phyloP scores from a whole-genome alignment of 2,888 invertebrate genomes.

The Sphaerophoria rueppellii region DNA sequence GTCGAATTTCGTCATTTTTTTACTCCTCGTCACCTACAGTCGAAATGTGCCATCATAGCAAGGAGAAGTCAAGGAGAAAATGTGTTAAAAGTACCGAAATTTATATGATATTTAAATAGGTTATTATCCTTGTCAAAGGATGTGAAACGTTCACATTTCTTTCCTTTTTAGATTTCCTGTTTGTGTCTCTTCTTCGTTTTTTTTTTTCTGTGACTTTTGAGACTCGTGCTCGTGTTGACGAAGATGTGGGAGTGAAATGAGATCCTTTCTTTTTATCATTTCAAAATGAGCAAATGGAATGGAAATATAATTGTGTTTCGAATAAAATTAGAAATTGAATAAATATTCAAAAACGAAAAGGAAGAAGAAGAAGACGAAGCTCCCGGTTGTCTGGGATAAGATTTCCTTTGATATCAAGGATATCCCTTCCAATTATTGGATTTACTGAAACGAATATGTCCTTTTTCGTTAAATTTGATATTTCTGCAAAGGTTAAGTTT shows the following conservation, averaged over 20 bases:
- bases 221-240: not conserved
- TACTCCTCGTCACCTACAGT: conserved; percentile 1
- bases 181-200: not conserved
- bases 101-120: conserved; percentile 50
- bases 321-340: conserved; percentile 18
- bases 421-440: conserved; percentile 63
- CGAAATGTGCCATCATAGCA: conserved; percentile 18
- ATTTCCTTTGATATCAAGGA: conserved; percentile 60
- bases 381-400: conserved; percentile 11
- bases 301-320: conserved; percentile 53
- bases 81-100: conserved; percentile 63
- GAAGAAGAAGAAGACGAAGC: too few relatives aligned
- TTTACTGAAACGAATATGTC: conserved; percentile 54
- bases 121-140: conserved; percentile 63
- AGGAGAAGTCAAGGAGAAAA: conserved; percentile 52
- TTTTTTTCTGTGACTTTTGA: not conserved
- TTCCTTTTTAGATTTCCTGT: conserved; percentile 9
- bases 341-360: not conserved
- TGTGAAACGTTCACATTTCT: conserved; percentile 33
- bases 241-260: not conserved
- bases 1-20: not conserved
- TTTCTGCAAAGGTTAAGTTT: not conserved
- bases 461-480: not conserved
- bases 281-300: conserved; percentile 33
- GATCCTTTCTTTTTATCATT: conserved; percentile 28